Evolutionary conservation across 2,113 vertebrate species (phyloP), one percentile per base, ranked within the genome.

Genomic region (Notothenia coriiceps): DNA sequence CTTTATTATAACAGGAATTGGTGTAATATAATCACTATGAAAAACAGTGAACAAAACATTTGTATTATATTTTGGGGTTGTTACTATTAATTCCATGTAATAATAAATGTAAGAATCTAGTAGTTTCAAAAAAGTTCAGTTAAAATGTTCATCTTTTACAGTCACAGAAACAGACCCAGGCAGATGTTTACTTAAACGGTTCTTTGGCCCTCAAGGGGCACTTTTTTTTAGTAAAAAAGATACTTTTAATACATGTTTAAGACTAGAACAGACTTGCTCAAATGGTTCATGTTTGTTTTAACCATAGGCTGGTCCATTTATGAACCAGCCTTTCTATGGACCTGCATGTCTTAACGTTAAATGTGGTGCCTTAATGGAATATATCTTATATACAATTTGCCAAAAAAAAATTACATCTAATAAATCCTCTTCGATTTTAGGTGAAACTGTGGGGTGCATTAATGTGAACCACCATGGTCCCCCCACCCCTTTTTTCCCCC

Each of bases 241-340:
- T 20, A 33, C 8, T 66, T 66, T 51, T n/a, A 33, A n/a, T 3
- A 51, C 6, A 50, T 11, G 15, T 56, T 51, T 12, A 25, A 25
- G n/a, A 43, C 15, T 12, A 35, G 12, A 14, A 12, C 4, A 40
- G 7, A 35, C 29, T 40, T 18, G 25, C 14, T 49, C 29, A 12
- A n/a, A 51, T 33, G 18, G 29, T 20, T 10, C 9, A 6, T 3
- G 1, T 44, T n/a, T 18, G 17, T 46, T 25, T 40, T 2, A 47
- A 68, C 55, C 14, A 4, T 13, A 8, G 9, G n/a, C 6, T 59
- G 22, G 20, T 20, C 20, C 46, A 35, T 11, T 54, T 52, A 40
- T n/a, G 68, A 64, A 75, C 61, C 56, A 18, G 50, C 68, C 60
- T 79, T 71, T 71, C 64, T 6, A 12, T 52, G 47, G 54, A 54